Evolutionary conservation across 2,888 invertebrate species (phyloP).

Genomic region (Agapostemon virescens): DNA sequence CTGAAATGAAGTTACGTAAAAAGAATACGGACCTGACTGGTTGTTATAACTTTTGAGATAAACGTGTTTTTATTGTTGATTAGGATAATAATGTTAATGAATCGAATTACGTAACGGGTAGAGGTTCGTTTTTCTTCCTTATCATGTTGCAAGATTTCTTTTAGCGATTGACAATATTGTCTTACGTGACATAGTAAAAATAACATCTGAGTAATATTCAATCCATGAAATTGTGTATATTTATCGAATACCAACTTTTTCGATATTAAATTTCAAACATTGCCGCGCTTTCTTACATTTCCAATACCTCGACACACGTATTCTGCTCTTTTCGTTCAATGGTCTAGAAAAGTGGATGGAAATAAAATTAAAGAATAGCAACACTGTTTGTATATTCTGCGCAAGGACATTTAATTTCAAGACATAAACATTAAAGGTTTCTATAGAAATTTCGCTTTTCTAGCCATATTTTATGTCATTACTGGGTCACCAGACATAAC

Average conservation of each 20-base stretch:
- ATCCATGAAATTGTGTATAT: background rate
- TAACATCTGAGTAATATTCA: background rate
- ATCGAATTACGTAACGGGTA: background rate
- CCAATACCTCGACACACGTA: background rate
- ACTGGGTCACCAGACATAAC: background rate
- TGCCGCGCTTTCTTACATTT: conserved; percentile 1
- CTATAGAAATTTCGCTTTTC: background rate
- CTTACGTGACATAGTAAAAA: background rate
- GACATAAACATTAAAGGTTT: background rate
- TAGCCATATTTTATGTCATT: background rate
- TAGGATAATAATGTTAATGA: too few relatives aligned
- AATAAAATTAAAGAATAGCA: background rate
- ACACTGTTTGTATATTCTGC: background rate
- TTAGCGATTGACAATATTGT: background rate
- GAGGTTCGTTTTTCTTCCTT: background rate
- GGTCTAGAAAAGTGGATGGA: background rate
- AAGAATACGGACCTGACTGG: background rate
- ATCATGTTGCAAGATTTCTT: background rate
- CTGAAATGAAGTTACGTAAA: background rate
- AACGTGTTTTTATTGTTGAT: background rate
- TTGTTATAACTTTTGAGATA: background rate
- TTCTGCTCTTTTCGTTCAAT: background rate
- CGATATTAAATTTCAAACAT: background rate
- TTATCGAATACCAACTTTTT: background rate
- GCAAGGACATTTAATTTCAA: background rate